Percentiles rank a stretch among this genome's conserved stretches.
phyloP scores from a whole-genome alignment of 1,140 invertebrate genomes.

The Pteromalus puparum region DNA sequence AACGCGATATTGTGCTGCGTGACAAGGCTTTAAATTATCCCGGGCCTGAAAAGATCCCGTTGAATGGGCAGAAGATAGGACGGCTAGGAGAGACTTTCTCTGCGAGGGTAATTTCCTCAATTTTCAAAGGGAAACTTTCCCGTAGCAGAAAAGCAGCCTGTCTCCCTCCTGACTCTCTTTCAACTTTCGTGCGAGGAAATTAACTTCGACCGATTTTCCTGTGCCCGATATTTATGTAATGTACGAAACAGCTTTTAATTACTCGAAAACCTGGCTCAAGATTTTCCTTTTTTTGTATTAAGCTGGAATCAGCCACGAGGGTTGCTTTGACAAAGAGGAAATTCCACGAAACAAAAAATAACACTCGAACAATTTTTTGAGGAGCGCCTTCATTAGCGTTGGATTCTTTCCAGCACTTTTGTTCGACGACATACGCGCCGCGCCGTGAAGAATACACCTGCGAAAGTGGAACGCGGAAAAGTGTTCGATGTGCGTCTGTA shows the following conservation, averaged over 20 bases:
- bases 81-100: background rate
- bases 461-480: background rate
- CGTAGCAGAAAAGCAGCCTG: background rate
- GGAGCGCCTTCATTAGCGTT: too few relatives aligned
- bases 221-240: background rate
- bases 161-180: background rate
- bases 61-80: slow-evolving; percentile 24
- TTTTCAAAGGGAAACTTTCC: slow-evolving; percentile 40
- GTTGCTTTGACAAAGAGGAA: too few relatives aligned
- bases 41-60: slow-evolving; percentile 10
- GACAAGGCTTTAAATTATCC: slow-evolving; percentile 23
- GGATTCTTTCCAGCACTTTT: too few relatives aligned
- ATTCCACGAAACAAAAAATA: too few relatives aligned
- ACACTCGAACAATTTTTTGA: too few relatives aligned
- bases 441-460: background rate
- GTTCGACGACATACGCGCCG: too few relatives aligned
- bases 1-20: slow-evolving; percentile 20
- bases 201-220: slow-evolving; percentile 10
- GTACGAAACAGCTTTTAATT: slow-evolving; percentile 41
- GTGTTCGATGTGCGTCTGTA: background rate
- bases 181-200: slow-evolving; percentile 18
- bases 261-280: slow-evolving; percentile 28
- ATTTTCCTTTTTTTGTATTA: slow-evolving; percentile 13
- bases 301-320: background rate
- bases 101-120: slow-evolving; percentile 25